phyloP scores from a whole-genome alignment of 2,888 invertebrate species.

The Stenodera caucasica region DNA sequence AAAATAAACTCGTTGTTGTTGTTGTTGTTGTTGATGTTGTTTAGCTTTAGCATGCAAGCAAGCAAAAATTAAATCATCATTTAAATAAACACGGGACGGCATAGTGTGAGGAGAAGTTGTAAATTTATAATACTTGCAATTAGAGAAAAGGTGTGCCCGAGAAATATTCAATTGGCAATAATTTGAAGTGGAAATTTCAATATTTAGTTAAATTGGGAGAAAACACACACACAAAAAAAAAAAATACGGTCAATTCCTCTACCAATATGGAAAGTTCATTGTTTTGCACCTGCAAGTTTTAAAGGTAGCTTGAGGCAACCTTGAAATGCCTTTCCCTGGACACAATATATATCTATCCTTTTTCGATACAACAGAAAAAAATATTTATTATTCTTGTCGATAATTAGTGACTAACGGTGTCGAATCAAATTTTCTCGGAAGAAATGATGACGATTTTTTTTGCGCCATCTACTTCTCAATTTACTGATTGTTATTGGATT shows the following conservation, averaged over 20 bases:
- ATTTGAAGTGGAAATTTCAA: neutral
- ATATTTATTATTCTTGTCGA: slow-evolving; percentile 25
- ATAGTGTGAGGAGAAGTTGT: slow-evolving; percentile 34
- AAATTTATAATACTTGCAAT: slow-evolving; percentile 25
- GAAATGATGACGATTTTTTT: slow-evolving; percentile 22
- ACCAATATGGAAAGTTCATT: slow-evolving; percentile 23
- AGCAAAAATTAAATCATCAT: slow-evolving; percentile 31
- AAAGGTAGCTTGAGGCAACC: slow-evolving; percentile 37
- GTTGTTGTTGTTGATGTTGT: neutral
- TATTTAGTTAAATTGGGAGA: neutral
- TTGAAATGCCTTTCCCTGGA: slow-evolving; percentile 40
- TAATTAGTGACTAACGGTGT: slow-evolving; percentile 42
- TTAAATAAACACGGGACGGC: slow-evolving; percentile 34
- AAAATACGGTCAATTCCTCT: slow-evolving; percentile 1
- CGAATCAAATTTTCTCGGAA: slow-evolving; percentile 41
- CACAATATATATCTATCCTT: slow-evolving; percentile 20
- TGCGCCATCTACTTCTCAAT: neutral
- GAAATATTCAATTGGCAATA: no score
- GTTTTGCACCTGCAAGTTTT: slow-evolving; percentile 43
- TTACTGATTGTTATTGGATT: slow-evolving; percentile 5
- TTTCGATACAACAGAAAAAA: slow-evolving; percentile 11
- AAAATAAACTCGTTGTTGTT: neutral
- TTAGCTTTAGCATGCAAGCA: slow-evolving; percentile 8
- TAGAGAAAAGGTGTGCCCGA: slow-evolving; percentile 27
- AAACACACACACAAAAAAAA: neutral